Percentiles rank a stretch among this genome's conserved stretches.
phyloP scores from a whole-genome alignment of 2,888 invertebrate genomes.

The Drosophila percnosoma region DNA sequence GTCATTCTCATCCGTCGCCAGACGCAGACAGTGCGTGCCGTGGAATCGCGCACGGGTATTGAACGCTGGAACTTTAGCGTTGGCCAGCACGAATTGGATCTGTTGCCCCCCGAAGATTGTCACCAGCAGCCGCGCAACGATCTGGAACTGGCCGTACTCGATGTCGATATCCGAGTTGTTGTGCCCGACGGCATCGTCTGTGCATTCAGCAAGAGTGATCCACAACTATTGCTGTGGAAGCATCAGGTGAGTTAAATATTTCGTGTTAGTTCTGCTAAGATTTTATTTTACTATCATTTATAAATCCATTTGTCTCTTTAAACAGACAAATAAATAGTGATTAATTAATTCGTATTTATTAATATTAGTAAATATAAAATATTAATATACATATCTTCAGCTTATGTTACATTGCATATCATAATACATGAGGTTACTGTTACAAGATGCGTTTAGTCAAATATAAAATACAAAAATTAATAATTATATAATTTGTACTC shows the following conservation, averaged over 20 bases:
- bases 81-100: slow-evolving; percentile 92
- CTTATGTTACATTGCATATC: too few species aligned
- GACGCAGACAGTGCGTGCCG: slow-evolving; percentile 94
- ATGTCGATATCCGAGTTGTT: slow-evolving; percentile 88
- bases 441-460: background rate
- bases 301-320: too few species aligned
- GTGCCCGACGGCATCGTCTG: slow-evolving; percentile 90
- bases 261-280: background rate
- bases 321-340: too few species aligned
- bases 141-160: slow-evolving; percentile 80
- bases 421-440: too few species aligned
- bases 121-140: slow-evolving; percentile 77
- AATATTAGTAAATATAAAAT: too few species aligned
- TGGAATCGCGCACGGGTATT: slow-evolving; percentile 93
- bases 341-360: too few species aligned
- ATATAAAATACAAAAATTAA: background rate
- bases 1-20: slow-evolving; percentile 92
- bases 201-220: slow-evolving; percentile 87
- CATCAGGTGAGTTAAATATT: slow-evolving; percentile 87
- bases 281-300: too few species aligned
- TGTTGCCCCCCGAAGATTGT: slow-evolving; percentile 86
- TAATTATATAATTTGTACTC: background rate
- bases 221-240: slow-evolving; percentile 89
- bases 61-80: slow-evolving; percentile 99
- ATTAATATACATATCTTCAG: too few species aligned